phyloP scores from a whole-genome alignment of 1,140 invertebrate genomes.

The Pogonognathellus flavescens region DNA sequence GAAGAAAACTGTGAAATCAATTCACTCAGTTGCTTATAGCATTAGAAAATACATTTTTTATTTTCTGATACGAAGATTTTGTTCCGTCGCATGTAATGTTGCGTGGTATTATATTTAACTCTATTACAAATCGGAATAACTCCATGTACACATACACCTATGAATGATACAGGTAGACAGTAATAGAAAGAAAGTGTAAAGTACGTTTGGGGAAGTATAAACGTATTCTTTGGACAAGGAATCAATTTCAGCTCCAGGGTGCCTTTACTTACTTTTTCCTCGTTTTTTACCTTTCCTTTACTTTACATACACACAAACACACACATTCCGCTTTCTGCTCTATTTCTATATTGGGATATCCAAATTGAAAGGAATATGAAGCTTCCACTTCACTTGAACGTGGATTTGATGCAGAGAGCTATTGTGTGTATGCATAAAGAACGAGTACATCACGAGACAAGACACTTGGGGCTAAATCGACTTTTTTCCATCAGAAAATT shows the following conservation, averaged over 20 bases:
- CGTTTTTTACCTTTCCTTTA: not conserved
- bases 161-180: not conserved
- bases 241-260: constrained; percentile 42
- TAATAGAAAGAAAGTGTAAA: not conserved
- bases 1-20: no score
- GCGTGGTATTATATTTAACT: no score
- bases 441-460: not conserved
- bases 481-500: constrained; percentile 40
- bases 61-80: no score
- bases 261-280: constrained; percentile 12
- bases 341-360: not conserved
- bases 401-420: not conserved
- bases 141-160: not conserved
- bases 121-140: not conserved
- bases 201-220: no score
- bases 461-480: constrained; percentile 37
- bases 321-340: not conserved
- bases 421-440: not conserved
- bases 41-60: no score
- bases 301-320: not conserved
- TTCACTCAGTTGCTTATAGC: no score
- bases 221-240: constrained; percentile 2
- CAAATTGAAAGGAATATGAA: constrained; percentile 46
- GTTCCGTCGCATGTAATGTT: no score
- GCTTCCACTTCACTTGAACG: constrained; percentile 27